Conservation (phyloP, 53 echinoderm and acorn worm species). For the Antedon mediterranea region DNA sequence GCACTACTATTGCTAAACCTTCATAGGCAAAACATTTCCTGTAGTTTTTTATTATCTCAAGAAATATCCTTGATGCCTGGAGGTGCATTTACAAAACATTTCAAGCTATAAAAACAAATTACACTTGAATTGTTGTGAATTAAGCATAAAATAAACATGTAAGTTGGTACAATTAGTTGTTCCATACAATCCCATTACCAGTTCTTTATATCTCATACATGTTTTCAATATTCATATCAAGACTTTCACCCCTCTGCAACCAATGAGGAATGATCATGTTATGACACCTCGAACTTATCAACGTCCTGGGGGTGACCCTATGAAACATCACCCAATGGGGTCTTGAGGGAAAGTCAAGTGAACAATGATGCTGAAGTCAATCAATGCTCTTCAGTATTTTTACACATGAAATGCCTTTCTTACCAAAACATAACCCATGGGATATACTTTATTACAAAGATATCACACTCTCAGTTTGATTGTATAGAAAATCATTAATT, state of each 20-base stretch:
- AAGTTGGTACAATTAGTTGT: not conserved
- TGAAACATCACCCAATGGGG: not conserved
- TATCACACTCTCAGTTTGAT: not conserved
- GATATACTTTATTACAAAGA: not conserved
- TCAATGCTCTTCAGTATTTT: not conserved
- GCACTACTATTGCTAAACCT: not conserved
- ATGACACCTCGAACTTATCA: too few species aligned
- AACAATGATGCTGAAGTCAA: not conserved
- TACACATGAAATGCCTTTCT: not conserved
- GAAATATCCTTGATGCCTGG: not conserved
- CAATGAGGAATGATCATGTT: too few species aligned
- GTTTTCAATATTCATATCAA: too few species aligned
- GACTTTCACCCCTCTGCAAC: too few species aligned
- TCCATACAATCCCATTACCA: not conserved
- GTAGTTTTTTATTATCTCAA: not conserved
- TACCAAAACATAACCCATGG: not conserved
- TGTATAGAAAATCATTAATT: not conserved
- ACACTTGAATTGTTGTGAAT: not conserved
- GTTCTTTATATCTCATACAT: not conserved
- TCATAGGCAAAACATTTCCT: not conserved
- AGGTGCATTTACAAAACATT: not conserved
- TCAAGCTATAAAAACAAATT: not conserved
- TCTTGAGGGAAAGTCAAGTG: not conserved
- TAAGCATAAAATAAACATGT: not conserved
- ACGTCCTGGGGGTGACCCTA: too few species aligned